A percentile compares a stretch with the other conserved stretches of the same genome.
These are phyloP conservation scores for Morus bassanus DNA, from an alignment of 2,797 vertebrate genomes.

Conservation along the genomic window DNA sequence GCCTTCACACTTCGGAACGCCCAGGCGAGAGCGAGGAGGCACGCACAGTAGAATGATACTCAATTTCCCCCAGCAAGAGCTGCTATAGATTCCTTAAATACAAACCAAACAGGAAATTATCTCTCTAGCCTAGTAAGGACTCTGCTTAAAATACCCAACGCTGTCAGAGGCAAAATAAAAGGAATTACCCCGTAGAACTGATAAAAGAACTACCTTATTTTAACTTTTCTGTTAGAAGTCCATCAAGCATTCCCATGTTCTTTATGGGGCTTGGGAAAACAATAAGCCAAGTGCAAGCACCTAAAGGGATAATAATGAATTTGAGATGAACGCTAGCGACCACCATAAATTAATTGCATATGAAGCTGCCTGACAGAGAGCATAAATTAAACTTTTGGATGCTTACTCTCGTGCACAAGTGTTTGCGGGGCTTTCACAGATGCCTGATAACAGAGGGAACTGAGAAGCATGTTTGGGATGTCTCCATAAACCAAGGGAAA, in stretches of 20 bases:
- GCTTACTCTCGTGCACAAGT: neutral
- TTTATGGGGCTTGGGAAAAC: neutral
- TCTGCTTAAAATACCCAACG: neutral
- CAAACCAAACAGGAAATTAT: neutral
- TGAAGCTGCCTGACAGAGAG: neutral
- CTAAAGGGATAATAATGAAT: neutral
- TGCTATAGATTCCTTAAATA: neutral
- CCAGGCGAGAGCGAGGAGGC: neutral
- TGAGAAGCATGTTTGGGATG: neutral
- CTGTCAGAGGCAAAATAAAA: neutral
- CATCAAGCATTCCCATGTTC: neutral
- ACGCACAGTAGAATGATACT: rapidly evolving
- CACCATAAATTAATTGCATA: neutral
- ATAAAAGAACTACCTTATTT: neutral
- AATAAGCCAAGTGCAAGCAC: neutral
- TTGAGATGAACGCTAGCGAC: neutral
- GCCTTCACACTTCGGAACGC: neutral
- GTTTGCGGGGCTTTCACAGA: neutral
- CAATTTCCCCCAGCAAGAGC: neutral
- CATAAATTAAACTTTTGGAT: neutral
- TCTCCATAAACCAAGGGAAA: neutral
- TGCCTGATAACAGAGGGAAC: neutral
- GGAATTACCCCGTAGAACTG: neutral
- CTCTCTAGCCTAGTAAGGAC: neutral
- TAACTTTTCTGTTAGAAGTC: neutral